Evolutionary conservation across 2,888 invertebrate species (phyloP).

Genomic region (Sceliomorpha sp.): DNA sequence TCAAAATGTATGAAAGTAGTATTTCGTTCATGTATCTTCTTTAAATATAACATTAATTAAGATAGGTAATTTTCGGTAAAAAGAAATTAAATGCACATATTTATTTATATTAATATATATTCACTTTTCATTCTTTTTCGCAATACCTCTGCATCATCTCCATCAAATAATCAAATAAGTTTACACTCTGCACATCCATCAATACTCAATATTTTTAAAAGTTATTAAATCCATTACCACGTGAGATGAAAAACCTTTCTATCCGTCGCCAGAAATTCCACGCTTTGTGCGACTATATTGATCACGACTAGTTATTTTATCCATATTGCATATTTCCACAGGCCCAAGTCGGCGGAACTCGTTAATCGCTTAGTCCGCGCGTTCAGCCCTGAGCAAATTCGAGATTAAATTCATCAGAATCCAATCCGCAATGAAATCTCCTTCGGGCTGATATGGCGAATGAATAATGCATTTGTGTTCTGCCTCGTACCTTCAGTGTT

Average conservation of each 20-base stretch:
- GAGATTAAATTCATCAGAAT: slow-evolving; percentile 80
- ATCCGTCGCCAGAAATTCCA: not conserved
- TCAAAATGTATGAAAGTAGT: too few relatives aligned
- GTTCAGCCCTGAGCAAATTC: slow-evolving; percentile 69
- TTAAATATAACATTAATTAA: too few relatives aligned
- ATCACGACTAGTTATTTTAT: slow-evolving; percentile 29
- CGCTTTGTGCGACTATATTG: slow-evolving; percentile 41
- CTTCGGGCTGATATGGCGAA: slow-evolving; percentile 68
- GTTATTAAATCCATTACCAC: too few relatives aligned
- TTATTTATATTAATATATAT: too few relatives aligned
- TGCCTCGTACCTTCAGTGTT: slow-evolving; percentile 59
- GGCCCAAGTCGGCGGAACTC: slow-evolving; percentile 60
- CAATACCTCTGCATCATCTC: too few relatives aligned
- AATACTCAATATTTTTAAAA: too few relatives aligned
- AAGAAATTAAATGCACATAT: too few relatives aligned
- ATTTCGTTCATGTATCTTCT: too few relatives aligned
- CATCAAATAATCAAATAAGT: too few relatives aligned
- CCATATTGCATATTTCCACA: slow-evolving; percentile 29
- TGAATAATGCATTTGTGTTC: slow-evolving; percentile 75
- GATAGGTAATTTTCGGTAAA: too few relatives aligned
- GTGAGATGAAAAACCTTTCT: not conserved
- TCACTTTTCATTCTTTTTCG: too few relatives aligned
- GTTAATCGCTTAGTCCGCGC: slow-evolving; percentile 69
- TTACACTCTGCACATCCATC: too few relatives aligned
- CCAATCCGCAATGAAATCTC: slow-evolving; percentile 72